Evolutionary conservation across 1,140 invertebrate genomes (phyloP).

Genomic region (Venturia canescens): DNA sequence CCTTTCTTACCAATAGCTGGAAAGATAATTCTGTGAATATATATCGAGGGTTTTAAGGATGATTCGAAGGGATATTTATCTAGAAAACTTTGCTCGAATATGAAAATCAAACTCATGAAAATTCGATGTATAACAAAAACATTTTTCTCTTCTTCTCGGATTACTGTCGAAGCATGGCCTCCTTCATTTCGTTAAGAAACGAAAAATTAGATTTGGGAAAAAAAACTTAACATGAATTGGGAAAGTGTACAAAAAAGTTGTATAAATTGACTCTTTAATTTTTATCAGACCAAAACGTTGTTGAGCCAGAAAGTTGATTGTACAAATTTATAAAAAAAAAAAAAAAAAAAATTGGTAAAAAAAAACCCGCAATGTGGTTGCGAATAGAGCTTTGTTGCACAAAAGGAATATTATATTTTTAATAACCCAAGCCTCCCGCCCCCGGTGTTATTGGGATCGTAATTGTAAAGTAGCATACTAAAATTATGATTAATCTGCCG

Average conservation of each 20-base stretch:
- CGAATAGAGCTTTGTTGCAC: conserved; percentile 67
- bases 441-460: conserved; percentile 69
- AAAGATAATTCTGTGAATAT: conserved; percentile 27
- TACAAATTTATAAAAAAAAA: conserved; percentile 60
- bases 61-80: conserved; percentile 10
- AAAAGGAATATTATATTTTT: conserved; percentile 76
- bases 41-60: background rate
- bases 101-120: background rate
- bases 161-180: background rate
- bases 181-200: conserved; percentile 24
- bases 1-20: conserved; percentile 2
- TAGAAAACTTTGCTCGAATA: background rate
- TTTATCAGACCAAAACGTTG: conserved; percentile 62
- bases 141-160: background rate
- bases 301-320: conserved; percentile 62
- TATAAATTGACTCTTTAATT: conserved; percentile 67
- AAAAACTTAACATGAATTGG: background rate
- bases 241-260: conserved; percentile 67
- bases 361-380: conserved; percentile 57
- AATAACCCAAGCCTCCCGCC: conserved; percentile 61
- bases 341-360: conserved; percentile 14
- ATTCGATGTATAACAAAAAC: background rate
- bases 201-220: background rate
- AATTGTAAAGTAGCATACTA: conserved; percentile 62
- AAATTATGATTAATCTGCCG: conserved; percentile 50